These are phyloP conservation scores for Acomys russatus DNA, from an alignment of 2,797 vertebrate species.

Conservation along the genomic window DNA sequence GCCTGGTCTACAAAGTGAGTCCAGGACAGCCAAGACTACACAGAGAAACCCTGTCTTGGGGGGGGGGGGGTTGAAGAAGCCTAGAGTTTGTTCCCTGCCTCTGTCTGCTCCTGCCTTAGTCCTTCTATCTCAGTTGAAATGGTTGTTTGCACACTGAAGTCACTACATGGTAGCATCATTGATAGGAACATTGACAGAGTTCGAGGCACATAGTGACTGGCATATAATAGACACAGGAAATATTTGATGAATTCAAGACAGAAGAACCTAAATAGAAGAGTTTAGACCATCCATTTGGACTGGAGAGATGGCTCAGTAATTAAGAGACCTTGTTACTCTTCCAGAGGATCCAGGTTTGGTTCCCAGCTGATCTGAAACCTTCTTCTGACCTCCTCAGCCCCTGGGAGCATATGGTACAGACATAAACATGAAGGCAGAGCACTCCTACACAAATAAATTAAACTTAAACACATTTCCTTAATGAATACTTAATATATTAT, in stretches of 20 bases:
- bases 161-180: slow-evolving; percentile 17
- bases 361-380: not conserved
- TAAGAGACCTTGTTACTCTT: not conserved
- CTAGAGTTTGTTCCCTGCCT: slow-evolving; percentile 18
- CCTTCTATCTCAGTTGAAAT: not conserved
- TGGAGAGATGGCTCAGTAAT: not conserved
- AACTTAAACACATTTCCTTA: not conserved
- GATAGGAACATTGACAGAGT: slow-evolving; percentile 9
- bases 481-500: not conserved
- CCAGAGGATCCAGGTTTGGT: not conserved
- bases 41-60: too few relatives aligned
- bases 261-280: slow-evolving; percentile 36
- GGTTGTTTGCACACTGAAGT: slow-evolving; percentile 30
- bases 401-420: not conserved
- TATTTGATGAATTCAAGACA: slow-evolving; percentile 62
- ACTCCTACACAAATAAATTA: not conserved
- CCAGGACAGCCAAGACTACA: too few relatives aligned
- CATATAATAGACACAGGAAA: slow-evolving; percentile 29
- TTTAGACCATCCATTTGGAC: slow-evolving; percentile 30
- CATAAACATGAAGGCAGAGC: not conserved
- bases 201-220: not conserved
- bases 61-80: not conserved
- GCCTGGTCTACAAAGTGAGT: too few relatives aligned
- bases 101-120: not conserved
- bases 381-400: not conserved